phyloP scores from a whole-genome alignment of 2,797 vertebrate species.

The Pseudochaenichthys georgianus region DNA sequence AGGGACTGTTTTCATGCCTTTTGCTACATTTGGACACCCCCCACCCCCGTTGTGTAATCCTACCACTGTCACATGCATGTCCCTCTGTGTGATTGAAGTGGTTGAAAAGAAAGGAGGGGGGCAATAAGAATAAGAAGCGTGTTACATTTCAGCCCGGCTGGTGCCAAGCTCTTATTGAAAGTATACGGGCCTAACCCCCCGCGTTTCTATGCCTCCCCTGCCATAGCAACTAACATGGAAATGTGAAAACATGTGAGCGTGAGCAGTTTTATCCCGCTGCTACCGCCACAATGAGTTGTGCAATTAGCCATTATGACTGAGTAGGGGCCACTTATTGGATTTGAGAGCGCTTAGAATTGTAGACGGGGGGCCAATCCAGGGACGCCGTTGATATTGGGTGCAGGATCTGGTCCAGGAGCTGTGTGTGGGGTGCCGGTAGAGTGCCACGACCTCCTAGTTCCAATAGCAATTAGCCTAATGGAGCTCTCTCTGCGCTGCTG shows the following conservation, averaged over 20 bases:
- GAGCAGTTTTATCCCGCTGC: slow-evolving; percentile 43
- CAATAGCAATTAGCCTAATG: slow-evolving; percentile 66
- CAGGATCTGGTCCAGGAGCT: slow-evolving; percentile 41
- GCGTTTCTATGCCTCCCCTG: slow-evolving; percentile 52
- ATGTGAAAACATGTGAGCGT: slow-evolving; percentile 55
- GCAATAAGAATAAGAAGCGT: slow-evolving; percentile 40
- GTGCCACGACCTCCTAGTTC: slow-evolving; percentile 39
- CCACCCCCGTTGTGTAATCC: slow-evolving; percentile 47
- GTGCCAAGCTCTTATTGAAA: slow-evolving; percentile 56
- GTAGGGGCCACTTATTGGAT: slow-evolving; percentile 55
- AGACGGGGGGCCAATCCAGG: slow-evolving; percentile 35
- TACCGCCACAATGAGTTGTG: slow-evolving; percentile 32
- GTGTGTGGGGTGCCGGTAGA: slow-evolving; percentile 21
- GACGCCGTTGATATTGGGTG: slow-evolving; percentile 10
- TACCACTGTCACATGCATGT: slow-evolving; percentile 43
- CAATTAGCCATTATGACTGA: slow-evolving; percentile 56
- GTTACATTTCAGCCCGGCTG: slow-evolving; percentile 46
- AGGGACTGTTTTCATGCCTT: slow-evolving; percentile 41
- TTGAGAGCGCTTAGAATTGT: slow-evolving; percentile 42
- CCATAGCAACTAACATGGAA: slow-evolving; percentile 74
- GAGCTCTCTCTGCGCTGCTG: slow-evolving; percentile 47
- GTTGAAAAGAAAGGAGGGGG: slow-evolving; percentile 22
- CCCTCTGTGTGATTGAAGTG: slow-evolving; percentile 58
- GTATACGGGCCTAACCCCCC: slow-evolving; percentile 41
- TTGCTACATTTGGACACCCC: slow-evolving; percentile 38